A percentile compares a stretch with the other conserved stretches of the same genome.
Conservation (phyloP, 2,113 vertebrate genomes). For the Xerus inauris region DNA sequence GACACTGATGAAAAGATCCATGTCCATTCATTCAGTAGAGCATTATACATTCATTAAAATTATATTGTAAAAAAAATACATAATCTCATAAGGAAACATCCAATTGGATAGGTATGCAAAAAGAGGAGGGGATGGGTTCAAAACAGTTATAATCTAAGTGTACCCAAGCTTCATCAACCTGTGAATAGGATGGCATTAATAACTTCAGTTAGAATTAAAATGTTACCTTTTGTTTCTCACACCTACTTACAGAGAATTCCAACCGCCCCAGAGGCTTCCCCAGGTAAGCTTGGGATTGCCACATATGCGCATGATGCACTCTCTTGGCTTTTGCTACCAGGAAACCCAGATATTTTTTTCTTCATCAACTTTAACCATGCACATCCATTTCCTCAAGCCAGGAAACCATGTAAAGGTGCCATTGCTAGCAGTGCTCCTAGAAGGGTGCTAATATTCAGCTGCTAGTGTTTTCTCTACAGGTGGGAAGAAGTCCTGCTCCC, state of each 20-base stretch:
- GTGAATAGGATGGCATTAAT: background rate
- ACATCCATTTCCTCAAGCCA: background rate
- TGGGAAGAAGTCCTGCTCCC: background rate
- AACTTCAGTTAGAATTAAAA: background rate
- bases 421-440: background rate
- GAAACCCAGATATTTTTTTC: background rate
- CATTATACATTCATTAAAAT: background rate
- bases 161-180: background rate
- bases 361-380: background rate
- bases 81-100: background rate
- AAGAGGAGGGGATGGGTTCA: background rate
- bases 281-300: background rate
- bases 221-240: background rate
- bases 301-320: background rate
- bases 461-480: background rate
- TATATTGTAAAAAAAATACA: background rate
- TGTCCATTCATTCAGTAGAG: background rate
- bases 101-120: background rate
- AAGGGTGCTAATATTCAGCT: background rate
- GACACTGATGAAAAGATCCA: background rate
- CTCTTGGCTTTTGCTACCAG: background rate
- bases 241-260: background rate
- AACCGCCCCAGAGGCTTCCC: background rate
- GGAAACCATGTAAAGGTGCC: background rate
- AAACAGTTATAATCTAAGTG: background rate